Conservation (phyloP, 2,888 invertebrate species). For the Microdon myrmicae region DNA sequence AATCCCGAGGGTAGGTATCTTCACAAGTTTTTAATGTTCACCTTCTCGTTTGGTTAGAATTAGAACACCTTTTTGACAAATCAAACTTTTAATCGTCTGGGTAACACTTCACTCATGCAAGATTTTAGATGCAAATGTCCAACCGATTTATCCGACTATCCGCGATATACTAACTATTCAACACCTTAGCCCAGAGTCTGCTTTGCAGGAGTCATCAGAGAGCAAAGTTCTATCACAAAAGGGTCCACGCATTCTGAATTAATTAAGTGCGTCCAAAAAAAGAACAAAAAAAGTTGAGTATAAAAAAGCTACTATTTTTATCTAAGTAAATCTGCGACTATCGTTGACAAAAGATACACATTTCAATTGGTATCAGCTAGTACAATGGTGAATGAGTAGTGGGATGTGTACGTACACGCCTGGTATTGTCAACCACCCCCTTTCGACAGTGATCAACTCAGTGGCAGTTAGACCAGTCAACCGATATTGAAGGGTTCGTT, state of each 20-base stretch:
- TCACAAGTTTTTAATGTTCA: too few species aligned
- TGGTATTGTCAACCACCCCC: conserved; percentile 13
- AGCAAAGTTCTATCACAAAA: conserved; percentile 32
- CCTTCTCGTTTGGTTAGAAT: too few species aligned
- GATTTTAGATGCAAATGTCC: conserved; percentile 45
- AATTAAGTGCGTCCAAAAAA: conserved; percentile 60
- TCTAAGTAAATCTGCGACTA: conserved; percentile 27
- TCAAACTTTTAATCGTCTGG: too few species aligned
- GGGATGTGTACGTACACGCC: conserved; percentile 20
- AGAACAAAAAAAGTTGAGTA: conserved; percentile 14
- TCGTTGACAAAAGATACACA: conserved; percentile 47
- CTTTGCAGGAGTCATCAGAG: conserved; percentile 28
- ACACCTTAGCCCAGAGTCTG: conserved; percentile 26
- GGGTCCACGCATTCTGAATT: conserved; percentile 60
- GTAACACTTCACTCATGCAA: too few species aligned
- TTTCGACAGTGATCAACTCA: conserved; percentile 14
- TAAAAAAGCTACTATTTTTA: conserved; percentile 54
- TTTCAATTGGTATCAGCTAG: conserved; percentile 49
- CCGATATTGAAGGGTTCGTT: conserved; percentile 43
- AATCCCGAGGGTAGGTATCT: too few species aligned
- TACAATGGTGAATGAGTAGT: conserved; percentile 43
- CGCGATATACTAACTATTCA: conserved; percentile 46
- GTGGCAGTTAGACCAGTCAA: conserved; percentile 27
- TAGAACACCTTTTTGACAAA: too few species aligned
- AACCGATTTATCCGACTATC: conserved; percentile 50